Conservation (phyloP, 2,113 vertebrate species). For the Lichenostomus cassidix region DNA sequence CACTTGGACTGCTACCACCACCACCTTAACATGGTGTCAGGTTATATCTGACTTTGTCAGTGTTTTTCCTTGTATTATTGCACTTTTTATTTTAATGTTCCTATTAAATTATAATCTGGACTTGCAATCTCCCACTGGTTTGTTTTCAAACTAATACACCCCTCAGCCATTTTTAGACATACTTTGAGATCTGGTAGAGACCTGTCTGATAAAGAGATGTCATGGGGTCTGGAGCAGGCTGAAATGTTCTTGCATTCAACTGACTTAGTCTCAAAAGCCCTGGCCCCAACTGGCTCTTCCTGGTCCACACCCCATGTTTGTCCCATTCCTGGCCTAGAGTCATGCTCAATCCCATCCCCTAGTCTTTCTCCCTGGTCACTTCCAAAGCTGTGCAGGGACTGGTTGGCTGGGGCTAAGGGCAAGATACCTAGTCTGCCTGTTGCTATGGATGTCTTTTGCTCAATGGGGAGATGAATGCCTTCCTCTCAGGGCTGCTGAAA, state of each 20-base stretch:
- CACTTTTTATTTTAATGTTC: too few species aligned
- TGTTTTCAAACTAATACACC: too few species aligned
- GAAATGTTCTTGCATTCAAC: background rate
- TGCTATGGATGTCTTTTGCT: background rate
- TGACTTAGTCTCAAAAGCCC: background rate
- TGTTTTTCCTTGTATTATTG: too few species aligned
- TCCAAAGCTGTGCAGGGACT: background rate
- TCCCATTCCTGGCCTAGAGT: background rate
- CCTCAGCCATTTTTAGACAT: background rate
- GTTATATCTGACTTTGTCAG: too few species aligned
- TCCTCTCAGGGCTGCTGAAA: background rate
- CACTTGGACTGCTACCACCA: too few species aligned
- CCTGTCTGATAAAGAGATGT: background rate
- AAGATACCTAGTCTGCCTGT: background rate
- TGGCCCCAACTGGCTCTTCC: background rate
- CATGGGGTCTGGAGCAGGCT: rapidly evolving
- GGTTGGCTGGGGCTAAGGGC: background rate
- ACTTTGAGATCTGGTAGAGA: background rate
- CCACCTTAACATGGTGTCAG: too few species aligned
- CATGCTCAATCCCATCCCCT: background rate
- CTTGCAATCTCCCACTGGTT: too few species aligned
- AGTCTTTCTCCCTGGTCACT: background rate
- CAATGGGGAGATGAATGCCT: rapidly evolving
- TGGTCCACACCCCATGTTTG: background rate
- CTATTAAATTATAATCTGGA: too few species aligned